Conservation (phyloP, 2,888 invertebrate species). For the Ligdia adustata region DNA sequence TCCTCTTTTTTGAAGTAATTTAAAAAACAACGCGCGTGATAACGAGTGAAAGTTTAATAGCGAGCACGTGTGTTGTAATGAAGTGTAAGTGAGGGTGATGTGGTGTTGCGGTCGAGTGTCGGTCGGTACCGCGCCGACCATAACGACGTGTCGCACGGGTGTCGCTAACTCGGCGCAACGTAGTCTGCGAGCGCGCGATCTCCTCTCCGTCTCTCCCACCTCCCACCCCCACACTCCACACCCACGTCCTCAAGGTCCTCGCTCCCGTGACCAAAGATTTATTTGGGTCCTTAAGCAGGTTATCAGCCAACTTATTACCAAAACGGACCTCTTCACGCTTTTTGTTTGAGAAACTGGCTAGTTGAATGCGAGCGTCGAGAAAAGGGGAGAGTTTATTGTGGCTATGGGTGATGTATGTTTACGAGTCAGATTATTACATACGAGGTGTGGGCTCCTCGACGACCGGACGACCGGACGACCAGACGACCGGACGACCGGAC, state of each 20-base stretch:
- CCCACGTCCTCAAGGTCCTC: not conserved
- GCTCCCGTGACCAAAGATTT: slow-evolving; percentile 8
- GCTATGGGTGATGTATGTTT: not conserved
- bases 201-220: not conserved
- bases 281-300: slow-evolving; percentile 2
- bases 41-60: too few relatives aligned
- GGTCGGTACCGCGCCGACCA: not conserved
- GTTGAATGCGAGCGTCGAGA: too few relatives aligned
- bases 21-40: too few relatives aligned
- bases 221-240: not conserved
- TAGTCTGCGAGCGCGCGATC: not conserved
- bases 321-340: not conserved
- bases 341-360: not conserved
- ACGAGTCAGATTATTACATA: not conserved
- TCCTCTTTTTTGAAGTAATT: too few relatives aligned
- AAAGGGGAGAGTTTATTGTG: too few relatives aligned
- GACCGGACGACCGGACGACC: too few relatives aligned
- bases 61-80: too few relatives aligned
- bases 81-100: too few relatives aligned
- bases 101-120: too few relatives aligned
- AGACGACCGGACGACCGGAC: too few relatives aligned
- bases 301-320: slow-evolving; percentile 6
- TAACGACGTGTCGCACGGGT: not conserved
- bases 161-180: too few relatives aligned
- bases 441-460: not conserved